phyloP scores from a whole-genome alignment of 2,888 invertebrate species.

The Ptychoptera contaminata region DNA sequence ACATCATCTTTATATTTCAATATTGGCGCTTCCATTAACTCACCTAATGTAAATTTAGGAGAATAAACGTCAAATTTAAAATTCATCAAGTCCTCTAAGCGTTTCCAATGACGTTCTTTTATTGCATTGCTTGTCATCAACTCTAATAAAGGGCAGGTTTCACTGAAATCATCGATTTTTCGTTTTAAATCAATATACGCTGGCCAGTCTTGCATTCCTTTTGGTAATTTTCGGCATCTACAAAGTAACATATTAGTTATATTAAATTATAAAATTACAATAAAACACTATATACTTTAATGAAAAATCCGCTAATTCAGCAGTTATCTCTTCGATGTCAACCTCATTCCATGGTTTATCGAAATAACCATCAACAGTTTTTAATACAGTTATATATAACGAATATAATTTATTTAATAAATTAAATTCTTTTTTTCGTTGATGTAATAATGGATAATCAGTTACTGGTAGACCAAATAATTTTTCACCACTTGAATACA shows the following conservation, averaged over 20 bases:
- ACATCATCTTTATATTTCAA: slow-evolving; percentile 72
- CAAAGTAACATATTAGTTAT: slow-evolving; percentile 8
- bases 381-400: slow-evolving; percentile 65
- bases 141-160: slow-evolving; percentile 71
- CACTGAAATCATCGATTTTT: slow-evolving; percentile 82
- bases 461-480: slow-evolving; percentile 71
- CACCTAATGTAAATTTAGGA: slow-evolving; percentile 60
- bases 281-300: slow-evolving; percentile 43
- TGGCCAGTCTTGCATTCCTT: slow-evolving; percentile 75
- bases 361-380: slow-evolving; percentile 72
- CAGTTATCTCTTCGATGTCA: slow-evolving; percentile 64
- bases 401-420: slow-evolving; percentile 67
- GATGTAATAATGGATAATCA: slow-evolving; percentile 64
- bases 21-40: slow-evolving; percentile 73
- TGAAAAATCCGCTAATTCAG: slow-evolving; percentile 70
- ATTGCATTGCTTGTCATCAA: slow-evolving; percentile 78
- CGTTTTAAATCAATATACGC: slow-evolving; percentile 71
- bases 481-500: slow-evolving; percentile 69
- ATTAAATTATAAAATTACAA: background rate
- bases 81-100: slow-evolving; percentile 36
- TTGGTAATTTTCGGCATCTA: slow-evolving; percentile 69
- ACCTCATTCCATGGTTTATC: slow-evolving; percentile 73
- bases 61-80: slow-evolving; percentile 66
- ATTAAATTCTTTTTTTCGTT: slow-evolving; percentile 70
- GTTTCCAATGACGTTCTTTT: slow-evolving; percentile 66